These are phyloP conservation scores for Oceanodroma leucorhoa DNA, from an alignment of 2,797 vertebrate species.

Conservation along the genomic window DNA sequence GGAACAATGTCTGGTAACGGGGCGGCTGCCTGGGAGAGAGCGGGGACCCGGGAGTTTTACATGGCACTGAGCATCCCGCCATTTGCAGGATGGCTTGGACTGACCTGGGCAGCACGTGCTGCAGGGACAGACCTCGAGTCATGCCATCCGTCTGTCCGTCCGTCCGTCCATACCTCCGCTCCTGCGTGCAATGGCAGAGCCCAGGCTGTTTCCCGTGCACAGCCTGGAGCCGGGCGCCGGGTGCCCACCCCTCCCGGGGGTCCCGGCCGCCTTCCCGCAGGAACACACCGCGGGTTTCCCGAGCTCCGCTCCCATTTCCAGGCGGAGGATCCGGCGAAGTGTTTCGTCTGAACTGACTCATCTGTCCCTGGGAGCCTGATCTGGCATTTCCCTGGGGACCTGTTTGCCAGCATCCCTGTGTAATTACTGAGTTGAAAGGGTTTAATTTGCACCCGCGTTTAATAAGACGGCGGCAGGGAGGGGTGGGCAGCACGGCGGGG, in stretches of 20 bases:
- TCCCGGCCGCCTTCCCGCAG: background rate
- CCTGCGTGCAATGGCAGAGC: rapidly evolving
- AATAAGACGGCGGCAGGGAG: background rate
- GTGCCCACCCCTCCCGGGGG: background rate
- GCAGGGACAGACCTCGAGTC: background rate
- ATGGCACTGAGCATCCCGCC: rapidly evolving
- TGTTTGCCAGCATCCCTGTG: background rate
- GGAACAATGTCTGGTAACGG: rapidly evolving
- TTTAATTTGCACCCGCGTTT: background rate
- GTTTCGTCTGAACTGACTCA: background rate
- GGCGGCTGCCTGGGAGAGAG: background rate
- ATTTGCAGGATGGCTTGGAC: background rate
- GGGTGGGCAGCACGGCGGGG: background rate
- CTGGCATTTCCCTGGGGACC: background rate
- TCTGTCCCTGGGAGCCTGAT: background rate
- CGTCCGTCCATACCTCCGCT: rapidly evolving
- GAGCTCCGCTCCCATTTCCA: background rate
- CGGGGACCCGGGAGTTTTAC: background rate
- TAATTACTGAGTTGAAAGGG: background rate
- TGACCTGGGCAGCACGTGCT: rapidly evolving
- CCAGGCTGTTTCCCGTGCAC: no score
- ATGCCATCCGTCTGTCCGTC: rapidly evolving
- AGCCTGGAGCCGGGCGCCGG: rapidly evolving
- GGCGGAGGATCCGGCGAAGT: rapidly evolving
- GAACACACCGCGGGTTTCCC: rapidly evolving